A percentile compares a stretch with the other conserved stretches of the same genome.
phyloP scores from a whole-genome alignment of 1,140 invertebrate genomes.

The silkworm (Bombyx mori) region ASM3026992v2 NC_085109.1:10850501-10851000 shows the following conservation, averaged over 20 bases:
- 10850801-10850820: conserved; percentile 24
- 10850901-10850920: conserved; percentile 50
- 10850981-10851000: conserved; percentile 24
- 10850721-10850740: conserved; percentile 13
- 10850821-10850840: conserved; percentile 41
- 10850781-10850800: conserved; percentile 4
- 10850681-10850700: too few relatives aligned
- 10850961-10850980: conserved; percentile 67
- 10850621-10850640: too few relatives aligned
- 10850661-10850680: too few relatives aligned
- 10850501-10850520: too few relatives aligned
- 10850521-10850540: too few relatives aligned
- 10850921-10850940: conserved; percentile 55
- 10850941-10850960: conserved; percentile 67
- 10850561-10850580: too few relatives aligned
- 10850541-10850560: too few relatives aligned
- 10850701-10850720: too few relatives aligned
- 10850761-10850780: conserved; percentile 8
- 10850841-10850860: not conserved
- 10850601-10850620: too few relatives aligned
- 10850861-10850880: too few relatives aligned
- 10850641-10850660: too few relatives aligned
- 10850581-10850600: too few relatives aligned
- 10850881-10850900: conserved; percentile 27
- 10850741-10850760: conserved; percentile 44